Evolutionary conservation across 2,113 vertebrate species (phyloP).

Genomic region (Entosphenus tridentatus): DNA sequence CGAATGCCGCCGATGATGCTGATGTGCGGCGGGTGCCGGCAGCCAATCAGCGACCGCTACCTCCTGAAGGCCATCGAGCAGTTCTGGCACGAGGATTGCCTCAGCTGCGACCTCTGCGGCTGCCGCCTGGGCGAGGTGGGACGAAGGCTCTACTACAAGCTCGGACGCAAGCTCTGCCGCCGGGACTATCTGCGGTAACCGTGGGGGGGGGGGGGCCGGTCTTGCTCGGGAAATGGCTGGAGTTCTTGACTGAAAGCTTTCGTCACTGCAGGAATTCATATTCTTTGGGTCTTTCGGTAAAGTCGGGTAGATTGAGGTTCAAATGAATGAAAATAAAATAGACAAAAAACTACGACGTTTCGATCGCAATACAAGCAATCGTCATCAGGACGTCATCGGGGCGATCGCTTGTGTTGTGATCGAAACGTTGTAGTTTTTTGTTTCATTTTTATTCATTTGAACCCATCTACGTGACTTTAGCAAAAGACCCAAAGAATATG

Average conservation of each 20-base stretch:
- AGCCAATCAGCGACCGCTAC: conserved; percentile 91
- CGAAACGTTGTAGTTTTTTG: no score
- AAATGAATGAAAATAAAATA: no score
- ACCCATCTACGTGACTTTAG: no score
- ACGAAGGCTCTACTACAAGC: conserved; percentile 74
- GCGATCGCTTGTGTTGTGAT: no score
- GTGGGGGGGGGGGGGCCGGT: no score
- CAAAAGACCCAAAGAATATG: no score
- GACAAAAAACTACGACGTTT: no score
- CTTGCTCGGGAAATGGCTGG: conserved; percentile 14
- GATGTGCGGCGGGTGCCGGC: conserved; percentile 87
- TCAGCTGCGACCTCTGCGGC: conserved; percentile 90
- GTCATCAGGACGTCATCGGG: no score
- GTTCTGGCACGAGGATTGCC: conserved; percentile 98
- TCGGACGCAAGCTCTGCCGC: conserved; percentile 79
- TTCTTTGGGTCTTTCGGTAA: neutral
- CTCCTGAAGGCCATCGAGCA: conserved; percentile 97
- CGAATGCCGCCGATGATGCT: conserved; percentile 82
- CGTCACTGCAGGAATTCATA: neutral
- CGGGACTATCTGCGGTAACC: conserved; percentile 83
- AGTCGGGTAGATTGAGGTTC: neutral
- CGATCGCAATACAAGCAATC: no score
- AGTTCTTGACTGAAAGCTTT: no score
- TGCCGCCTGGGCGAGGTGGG: conserved; percentile 86
- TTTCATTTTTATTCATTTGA: no score